phyloP scores from a whole-genome alignment of 2,113 vertebrate species.

The Pseudonaja textilis region DNA sequence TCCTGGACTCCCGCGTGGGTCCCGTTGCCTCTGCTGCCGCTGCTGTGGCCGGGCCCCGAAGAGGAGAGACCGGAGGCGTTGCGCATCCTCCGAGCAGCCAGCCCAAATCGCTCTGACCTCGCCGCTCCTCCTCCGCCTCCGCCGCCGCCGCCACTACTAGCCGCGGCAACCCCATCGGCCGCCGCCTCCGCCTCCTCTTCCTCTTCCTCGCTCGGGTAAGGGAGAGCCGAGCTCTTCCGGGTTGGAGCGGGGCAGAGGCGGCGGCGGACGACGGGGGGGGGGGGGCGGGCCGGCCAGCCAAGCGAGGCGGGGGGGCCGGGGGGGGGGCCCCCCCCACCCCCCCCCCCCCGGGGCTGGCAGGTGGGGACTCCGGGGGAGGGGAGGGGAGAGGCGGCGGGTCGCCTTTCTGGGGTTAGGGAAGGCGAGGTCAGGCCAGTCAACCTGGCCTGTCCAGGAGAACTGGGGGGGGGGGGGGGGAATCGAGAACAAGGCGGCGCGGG shows the following conservation, averaged over 20 bases:
- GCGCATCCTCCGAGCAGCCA: neutral
- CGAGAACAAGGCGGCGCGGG: neutral
- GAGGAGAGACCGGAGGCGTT: neutral
- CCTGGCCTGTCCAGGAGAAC: neutral
- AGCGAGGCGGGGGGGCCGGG: too few species aligned
- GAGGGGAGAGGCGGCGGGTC: neutral
- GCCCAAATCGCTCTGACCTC: neutral
- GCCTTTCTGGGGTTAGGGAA: neutral
- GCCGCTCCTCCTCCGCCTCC: neutral
- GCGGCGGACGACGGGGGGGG: neutral
- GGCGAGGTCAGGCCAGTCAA: neutral
- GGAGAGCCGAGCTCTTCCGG: neutral
- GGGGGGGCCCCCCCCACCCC: too few species aligned
- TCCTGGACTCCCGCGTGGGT: neutral
- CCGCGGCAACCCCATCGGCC: neutral
- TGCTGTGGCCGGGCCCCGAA: neutral
- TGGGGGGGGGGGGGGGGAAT: neutral
- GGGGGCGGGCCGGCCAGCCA: too few species aligned
- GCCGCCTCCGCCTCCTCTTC: neutral
- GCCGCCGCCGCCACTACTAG: neutral
- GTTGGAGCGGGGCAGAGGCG: neutral
- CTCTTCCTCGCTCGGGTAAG: neutral
- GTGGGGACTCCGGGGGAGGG: neutral
- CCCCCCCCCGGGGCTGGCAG: neutral
- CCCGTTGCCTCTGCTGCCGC: neutral